Base-by-base conservation (phyloP, 2,888 invertebrate genomes). In the Hanleya hanleyi region DNA sequence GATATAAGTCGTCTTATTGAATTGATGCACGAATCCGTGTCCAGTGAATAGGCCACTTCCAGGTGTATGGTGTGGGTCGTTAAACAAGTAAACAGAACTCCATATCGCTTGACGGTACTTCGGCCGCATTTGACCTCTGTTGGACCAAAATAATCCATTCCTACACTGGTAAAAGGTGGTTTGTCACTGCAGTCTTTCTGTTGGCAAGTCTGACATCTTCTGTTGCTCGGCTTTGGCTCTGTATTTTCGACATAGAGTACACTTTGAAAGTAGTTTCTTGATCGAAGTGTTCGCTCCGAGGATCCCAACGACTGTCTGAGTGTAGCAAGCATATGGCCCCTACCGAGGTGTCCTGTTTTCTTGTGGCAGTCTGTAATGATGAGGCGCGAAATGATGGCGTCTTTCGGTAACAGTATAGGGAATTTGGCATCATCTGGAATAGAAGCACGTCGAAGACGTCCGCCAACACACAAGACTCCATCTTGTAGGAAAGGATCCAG, bases 121-220 rank as follows among this genome's bases (percentile, higher is more conserved):
- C n/a, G n/a, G n/a, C n/a, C n/a, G n/a, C n/a, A n/a, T n/a, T n/a
- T n/a, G n/a, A n/a, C n/a, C n/a, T n/a, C n/a, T n/a, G n/a, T n/a
- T n/a, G n/a, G n/a, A n/a, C n/a, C n/a, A n/a, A n/a, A n/a, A n/a
- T n/a, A n/a, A n/a, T n/a, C n/a, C n/a, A n/a, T n/a, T n/a, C n/a
- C n/a, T n/a, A n/a, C n/a, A n/a, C n/a, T n/a, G n/a, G n/a, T n/a
- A n/a, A n/a, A n/a, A n/a, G n/a, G n/a, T n/a, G n/a, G n/a, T n/a
- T n/a, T n/a, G n/a, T n/a, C n/a, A n/a, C n/a, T n/a, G n/a, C n/a
- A n/a, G n/a, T n/a, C n/a, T n/a, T n/a, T n/a, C n/a, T n/a, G n/a
- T n/a, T n/a, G 62, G 62, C 7, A 62, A 22, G 22, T 62, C 62
- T 32, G 62, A 26, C 62, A 62, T 62, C 33, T 62, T 62, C 15